Conservation (phyloP, 2,888 invertebrate species). For the Xanthorhoe spadicearia region DNA sequence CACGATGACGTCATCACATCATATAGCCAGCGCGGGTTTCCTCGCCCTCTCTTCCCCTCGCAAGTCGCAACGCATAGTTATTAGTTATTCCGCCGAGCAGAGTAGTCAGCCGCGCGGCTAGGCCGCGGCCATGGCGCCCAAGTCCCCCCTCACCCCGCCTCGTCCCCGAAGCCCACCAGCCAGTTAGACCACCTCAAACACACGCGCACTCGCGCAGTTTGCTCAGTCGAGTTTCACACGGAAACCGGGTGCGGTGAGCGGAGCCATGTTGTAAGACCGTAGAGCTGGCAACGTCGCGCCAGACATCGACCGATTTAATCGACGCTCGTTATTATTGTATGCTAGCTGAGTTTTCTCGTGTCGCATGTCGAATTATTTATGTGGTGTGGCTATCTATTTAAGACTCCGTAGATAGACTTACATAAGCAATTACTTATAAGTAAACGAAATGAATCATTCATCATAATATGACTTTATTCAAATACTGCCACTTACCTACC, state of each 20-base stretch:
- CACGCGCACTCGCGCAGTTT: slow-evolving; percentile 72
- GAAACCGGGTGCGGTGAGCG: slow-evolving; percentile 81
- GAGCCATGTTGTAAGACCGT: slow-evolving; percentile 81
- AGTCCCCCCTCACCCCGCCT: slow-evolving; percentile 45
- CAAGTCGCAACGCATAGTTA: slow-evolving; percentile 43
- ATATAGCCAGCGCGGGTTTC: slow-evolving; percentile 65
- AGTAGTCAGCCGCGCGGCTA: slow-evolving; percentile 45
- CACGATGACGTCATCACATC: slow-evolving; percentile 71
- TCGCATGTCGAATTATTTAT: slow-evolving; percentile 27
- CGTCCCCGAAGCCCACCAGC: slow-evolving; percentile 49
- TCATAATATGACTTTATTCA: not conserved
- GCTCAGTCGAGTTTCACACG: slow-evolving; percentile 82
- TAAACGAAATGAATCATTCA: not conserved
- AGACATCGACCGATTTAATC: slow-evolving; percentile 83
- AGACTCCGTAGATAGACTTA: not conserved
- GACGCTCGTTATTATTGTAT: slow-evolving; percentile 50
- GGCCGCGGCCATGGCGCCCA: slow-evolving; percentile 45
- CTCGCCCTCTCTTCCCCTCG: slow-evolving; percentile 57
- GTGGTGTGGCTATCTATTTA: slow-evolving; percentile 23
- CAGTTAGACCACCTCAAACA: slow-evolving; percentile 64
- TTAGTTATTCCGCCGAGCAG: slow-evolving; percentile 47
- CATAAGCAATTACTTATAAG: not conserved
- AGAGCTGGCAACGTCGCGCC: slow-evolving; percentile 83
- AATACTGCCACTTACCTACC: too few species aligned
- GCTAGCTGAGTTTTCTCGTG: slow-evolving; percentile 64